Percentiles rank a stretch among this genome's conserved stretches.
Conservation (phyloP, 2,888 invertebrate genomes). For the Hirtodrosophila cameraria region DNA sequence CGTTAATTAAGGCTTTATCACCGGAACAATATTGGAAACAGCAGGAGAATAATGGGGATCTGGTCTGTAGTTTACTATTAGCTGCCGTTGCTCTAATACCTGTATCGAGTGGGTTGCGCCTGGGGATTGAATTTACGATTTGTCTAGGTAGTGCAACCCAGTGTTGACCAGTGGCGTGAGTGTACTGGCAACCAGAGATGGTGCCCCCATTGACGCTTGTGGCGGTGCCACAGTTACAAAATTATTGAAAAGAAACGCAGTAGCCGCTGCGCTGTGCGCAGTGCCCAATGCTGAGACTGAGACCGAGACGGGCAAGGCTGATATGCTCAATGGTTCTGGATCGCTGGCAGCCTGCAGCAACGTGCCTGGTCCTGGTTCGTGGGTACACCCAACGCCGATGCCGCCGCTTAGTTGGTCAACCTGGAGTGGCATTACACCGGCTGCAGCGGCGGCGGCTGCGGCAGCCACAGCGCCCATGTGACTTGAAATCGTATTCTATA, state of each 20-base stretch:
- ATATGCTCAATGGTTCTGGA: constrained; percentile 70
- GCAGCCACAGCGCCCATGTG: constrained; percentile 64
- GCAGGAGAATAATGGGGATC: too few relatives aligned
- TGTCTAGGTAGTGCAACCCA: constrained; percentile 69
- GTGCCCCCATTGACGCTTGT: constrained; percentile 34
- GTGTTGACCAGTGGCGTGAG: constrained; percentile 53
- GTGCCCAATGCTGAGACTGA: constrained; percentile 61
- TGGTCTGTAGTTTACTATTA: constrained; percentile 49
- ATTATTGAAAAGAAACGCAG: constrained; percentile 76
- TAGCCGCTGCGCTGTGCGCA: constrained; percentile 66
- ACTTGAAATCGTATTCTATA: constrained; percentile 86
- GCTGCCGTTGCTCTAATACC: constrained; percentile 73
- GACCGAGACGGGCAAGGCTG: constrained; percentile 67
- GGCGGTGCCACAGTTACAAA: constrained; percentile 73
- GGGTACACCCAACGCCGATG: constrained; percentile 27
- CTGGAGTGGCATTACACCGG: constrained; percentile 48
- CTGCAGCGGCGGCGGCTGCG: constrained; percentile 58
- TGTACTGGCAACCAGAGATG: constrained; percentile 55
- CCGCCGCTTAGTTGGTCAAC: constrained; percentile 40
- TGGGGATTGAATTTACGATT: constrained; percentile 49
- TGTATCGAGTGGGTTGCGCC: constrained; percentile 51
- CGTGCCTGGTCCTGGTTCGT: constrained; percentile 48
- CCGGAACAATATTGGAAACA: too few relatives aligned
- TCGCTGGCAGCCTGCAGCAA: constrained; percentile 65
- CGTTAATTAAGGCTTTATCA: constrained; percentile 17